A percentile compares a stretch with the other conserved stretches of the same genome.
phyloP scores from a whole-genome alignment of 2,113 vertebrate genomes.

The Xenus cinereus region DNA sequence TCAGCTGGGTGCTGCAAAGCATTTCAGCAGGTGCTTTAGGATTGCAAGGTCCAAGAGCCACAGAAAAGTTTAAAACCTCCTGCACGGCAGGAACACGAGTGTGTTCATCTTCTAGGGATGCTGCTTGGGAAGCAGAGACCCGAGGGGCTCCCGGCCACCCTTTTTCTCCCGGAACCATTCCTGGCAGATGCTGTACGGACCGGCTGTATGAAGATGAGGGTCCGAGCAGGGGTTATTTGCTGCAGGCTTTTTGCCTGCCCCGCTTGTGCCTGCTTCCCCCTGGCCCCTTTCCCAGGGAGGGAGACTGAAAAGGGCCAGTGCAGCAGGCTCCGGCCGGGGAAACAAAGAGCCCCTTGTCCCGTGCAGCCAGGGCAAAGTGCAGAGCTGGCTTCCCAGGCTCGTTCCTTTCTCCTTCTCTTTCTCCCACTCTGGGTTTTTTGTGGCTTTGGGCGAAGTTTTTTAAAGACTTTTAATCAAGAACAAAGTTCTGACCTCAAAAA shows the following conservation, averaged over 20 bases:
- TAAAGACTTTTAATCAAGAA: conserved; percentile 22
- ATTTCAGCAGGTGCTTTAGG: neutral
- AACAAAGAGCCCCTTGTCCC: conserved; percentile 67
- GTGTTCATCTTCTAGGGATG: neutral
- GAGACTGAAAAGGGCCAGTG: conserved; percentile 55
- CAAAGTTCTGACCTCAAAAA: neutral
- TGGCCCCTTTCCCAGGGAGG: conserved; percentile 45
- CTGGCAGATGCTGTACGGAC: neutral
- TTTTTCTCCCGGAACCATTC: neutral
- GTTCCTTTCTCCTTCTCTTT: conserved; percentile 42
- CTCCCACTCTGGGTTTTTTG: neutral
- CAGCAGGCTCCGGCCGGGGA: neutral
- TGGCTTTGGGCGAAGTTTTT: neutral
- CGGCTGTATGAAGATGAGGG: neutral
- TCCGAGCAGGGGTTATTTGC: neutral
- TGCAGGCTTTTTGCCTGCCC: neutral
- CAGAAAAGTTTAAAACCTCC: neutral
- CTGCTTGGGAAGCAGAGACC: neutral
- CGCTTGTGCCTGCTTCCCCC: conserved; percentile 38
- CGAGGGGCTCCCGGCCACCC: neutral
- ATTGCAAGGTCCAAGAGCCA: neutral
- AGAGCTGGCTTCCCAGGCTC: conserved; percentile 43
- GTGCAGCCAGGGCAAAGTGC: conserved; percentile 17
- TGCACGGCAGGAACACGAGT: fast-evolving
- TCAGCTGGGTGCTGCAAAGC: neutral